Conservation (phyloP, 64 coral and sea anemone species). For the Exaiptasia diaphana region DNA sequence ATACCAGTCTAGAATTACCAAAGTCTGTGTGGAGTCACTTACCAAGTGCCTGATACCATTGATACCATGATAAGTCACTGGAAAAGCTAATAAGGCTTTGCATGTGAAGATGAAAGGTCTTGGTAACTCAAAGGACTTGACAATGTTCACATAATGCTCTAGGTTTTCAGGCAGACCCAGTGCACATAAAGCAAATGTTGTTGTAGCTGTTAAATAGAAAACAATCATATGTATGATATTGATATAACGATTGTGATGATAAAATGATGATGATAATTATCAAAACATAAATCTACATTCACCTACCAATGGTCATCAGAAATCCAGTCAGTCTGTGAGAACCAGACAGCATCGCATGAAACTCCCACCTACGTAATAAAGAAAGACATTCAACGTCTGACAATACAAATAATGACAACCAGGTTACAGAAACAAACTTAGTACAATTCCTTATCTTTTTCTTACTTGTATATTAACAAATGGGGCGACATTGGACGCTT, state of each 20-base stretch:
- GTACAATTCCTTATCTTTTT: neutral
- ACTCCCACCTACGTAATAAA: neutral
- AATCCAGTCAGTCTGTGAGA: slow-evolving; percentile 15
- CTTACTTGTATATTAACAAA: slow-evolving; percentile 18
- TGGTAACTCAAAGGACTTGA: neutral
- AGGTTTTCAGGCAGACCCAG: neutral
- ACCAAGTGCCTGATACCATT: slow-evolving; percentile 22
- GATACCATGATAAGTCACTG: slow-evolving; percentile 7
- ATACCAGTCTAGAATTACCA: too few relatives aligned
- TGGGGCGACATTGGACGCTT: slow-evolving; percentile 19
- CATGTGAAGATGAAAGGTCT: slow-evolving; percentile 16
- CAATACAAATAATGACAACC: neutral
- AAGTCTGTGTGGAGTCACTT: too few relatives aligned
- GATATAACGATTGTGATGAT: neutral
- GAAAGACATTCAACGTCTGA: neutral
- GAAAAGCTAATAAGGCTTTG: slow-evolving; percentile 1
- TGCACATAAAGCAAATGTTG: slow-evolving; percentile 15
- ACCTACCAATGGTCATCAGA: slow-evolving; percentile 10
- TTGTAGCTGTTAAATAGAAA: neutral
- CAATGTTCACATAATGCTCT: slow-evolving; percentile 32
- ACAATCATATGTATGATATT: neutral
- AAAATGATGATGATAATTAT: too few relatives aligned
- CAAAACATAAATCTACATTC: neutral
- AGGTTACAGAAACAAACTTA: neutral
- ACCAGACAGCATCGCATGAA: slow-evolving; percentile 11